These are phyloP conservation scores for Cheilosia impressa DNA, from an alignment of 2,888 invertebrate genomes.

Conservation along the genomic window DNA sequence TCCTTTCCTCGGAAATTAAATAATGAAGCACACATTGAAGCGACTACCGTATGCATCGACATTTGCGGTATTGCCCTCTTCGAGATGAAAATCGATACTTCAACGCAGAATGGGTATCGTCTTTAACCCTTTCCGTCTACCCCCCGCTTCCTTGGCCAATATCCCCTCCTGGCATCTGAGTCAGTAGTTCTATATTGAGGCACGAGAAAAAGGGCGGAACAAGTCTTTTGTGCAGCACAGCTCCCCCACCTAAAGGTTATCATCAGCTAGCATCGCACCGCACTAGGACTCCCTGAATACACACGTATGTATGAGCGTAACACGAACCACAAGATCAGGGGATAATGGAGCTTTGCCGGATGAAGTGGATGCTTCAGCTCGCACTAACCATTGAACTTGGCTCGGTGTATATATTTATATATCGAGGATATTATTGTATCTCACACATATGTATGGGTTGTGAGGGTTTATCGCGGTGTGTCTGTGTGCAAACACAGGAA, in stretches of 20 bases:
- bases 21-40: constrained; percentile 58
- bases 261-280: constrained; percentile 27
- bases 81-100: constrained; percentile 51
- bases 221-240: constrained; percentile 12
- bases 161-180: not conserved
- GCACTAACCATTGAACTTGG: constrained; percentile 39
- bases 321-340: constrained; percentile 35
- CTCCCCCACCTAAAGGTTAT: constrained; percentile 34
- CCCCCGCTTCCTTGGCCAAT: not conserved
- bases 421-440: constrained; percentile 21
- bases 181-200: not conserved
- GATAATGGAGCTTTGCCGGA: constrained; percentile 31
- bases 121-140: not conserved
- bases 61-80: constrained; percentile 41
- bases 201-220: constrained; percentile 20
- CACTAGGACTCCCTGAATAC: constrained; percentile 19
- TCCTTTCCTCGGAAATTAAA: constrained; percentile 51
- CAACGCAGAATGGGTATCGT: constrained; percentile 21
- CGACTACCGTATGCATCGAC: constrained; percentile 41
- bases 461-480: not conserved
- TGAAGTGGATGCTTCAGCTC: constrained; percentile 24
- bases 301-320: constrained; percentile 12
- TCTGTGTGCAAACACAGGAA: constrained; percentile 33
- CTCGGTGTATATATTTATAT: not conserved
- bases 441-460: not conserved